Evolutionary conservation across 2,113 vertebrate species (phyloP).

Genomic region (Toxotes jaculatrix): DNA sequence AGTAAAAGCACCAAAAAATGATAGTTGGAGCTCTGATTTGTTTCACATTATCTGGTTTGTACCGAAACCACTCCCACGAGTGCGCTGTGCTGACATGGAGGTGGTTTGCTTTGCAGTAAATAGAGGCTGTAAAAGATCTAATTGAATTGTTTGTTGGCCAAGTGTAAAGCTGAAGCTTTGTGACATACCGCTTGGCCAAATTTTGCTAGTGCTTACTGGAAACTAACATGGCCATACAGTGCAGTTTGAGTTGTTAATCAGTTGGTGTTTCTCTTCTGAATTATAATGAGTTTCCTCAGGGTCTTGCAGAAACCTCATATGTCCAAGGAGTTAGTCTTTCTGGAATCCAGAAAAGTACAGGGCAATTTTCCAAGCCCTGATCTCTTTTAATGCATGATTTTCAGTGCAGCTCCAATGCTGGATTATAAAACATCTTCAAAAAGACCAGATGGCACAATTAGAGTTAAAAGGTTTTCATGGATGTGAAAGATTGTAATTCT

Average conservation of each 20-base stretch:
- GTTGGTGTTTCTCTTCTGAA: conserved; percentile 29
- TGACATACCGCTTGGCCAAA: conserved; percentile 35
- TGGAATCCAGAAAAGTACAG: conserved; percentile 28
- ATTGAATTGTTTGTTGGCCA: conserved; percentile 43
- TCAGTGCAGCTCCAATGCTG: neutral
- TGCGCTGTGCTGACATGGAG: conserved; percentile 33
- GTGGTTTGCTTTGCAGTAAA: conserved; percentile 53
- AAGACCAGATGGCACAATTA: conserved; percentile 61
- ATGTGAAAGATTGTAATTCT: conserved; percentile 14
- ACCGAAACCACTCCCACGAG: conserved; percentile 43
- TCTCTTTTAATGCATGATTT: conserved; percentile 42
- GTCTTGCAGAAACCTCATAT: conserved; percentile 29
- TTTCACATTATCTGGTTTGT: conserved; percentile 42
- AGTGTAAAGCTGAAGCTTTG: conserved; percentile 33
- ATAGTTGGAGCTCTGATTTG: conserved; percentile 41
- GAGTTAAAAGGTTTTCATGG: conserved; percentile 45
- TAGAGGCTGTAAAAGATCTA: conserved; percentile 42
- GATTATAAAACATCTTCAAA: conserved; percentile 52
- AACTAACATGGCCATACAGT: conserved; percentile 6
- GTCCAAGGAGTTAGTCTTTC: conserved; percentile 35
- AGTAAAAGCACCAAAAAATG: conserved; percentile 1
- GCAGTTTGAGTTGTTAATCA: conserved; percentile 39
- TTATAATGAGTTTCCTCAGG: conserved; percentile 44
- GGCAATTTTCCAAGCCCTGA: conserved; percentile 13
- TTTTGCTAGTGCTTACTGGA: conserved; percentile 13